Evolutionary conservation across 2,113 vertebrate genomes (phyloP).

Genomic region (Tragelaphus strepsiceros): DNA sequence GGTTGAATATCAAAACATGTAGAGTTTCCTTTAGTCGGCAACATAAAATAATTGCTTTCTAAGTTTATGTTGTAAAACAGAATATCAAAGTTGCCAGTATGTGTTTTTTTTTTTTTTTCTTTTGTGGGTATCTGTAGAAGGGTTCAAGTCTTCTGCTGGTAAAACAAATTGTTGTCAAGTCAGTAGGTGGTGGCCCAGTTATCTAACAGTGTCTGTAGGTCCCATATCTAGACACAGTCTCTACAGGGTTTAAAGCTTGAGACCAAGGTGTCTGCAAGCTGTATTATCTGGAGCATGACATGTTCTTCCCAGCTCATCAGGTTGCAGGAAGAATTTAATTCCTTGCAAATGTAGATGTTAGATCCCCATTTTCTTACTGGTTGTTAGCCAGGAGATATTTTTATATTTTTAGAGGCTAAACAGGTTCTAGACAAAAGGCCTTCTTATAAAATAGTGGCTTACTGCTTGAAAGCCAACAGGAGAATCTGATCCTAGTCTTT

Average conservation of each 20-base stretch:
- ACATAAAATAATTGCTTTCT: not conserved
- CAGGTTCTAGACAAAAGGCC: not conserved
- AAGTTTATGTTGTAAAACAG: not conserved
- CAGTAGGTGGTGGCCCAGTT: not conserved
- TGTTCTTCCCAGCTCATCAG: rapidly evolving
- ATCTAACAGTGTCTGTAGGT: not conserved
- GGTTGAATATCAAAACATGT: not conserved
- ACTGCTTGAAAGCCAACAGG: not conserved
- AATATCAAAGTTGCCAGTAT: not conserved
- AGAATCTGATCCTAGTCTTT: not conserved
- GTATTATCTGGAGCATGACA: not conserved
- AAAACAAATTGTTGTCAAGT: not conserved
- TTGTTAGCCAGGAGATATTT: not conserved
- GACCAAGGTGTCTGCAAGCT: not conserved
- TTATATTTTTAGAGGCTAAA: not conserved
- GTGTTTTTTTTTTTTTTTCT: not conserved
- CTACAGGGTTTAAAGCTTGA: not conserved
- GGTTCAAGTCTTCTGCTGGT: not conserved
- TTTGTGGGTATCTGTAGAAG: not conserved
- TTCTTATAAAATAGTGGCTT: not conserved
- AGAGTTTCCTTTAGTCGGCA: not conserved
- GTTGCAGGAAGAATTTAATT: not conserved
- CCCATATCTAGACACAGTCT: not conserved
- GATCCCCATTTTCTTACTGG: rapidly evolving
- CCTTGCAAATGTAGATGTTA: not conserved